Conservation (phyloP, 2,888 invertebrate genomes). For the Acleris cristana region DNA sequence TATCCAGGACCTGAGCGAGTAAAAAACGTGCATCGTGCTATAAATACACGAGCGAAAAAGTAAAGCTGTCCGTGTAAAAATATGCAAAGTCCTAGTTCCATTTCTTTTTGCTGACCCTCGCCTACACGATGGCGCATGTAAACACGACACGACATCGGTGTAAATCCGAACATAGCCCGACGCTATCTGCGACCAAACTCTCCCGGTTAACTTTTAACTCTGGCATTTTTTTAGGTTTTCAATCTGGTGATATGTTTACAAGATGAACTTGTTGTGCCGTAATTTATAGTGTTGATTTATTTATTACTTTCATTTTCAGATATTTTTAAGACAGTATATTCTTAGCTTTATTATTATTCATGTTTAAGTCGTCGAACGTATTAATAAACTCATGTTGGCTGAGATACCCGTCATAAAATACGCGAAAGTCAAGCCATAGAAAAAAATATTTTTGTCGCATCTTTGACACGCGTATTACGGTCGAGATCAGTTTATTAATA, state of each 20-base stretch:
- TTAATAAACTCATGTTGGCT: too few species aligned
- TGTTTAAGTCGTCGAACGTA: too few species aligned
- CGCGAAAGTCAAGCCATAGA: too few species aligned
- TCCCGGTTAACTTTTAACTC: slow-evolving; percentile 29
- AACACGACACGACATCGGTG: slow-evolving; percentile 53
- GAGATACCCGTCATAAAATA: too few species aligned
- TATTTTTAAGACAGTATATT: too few species aligned
- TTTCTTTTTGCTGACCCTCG: slow-evolving; percentile 35
- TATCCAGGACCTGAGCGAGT: slow-evolving; percentile 12
- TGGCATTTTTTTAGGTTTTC: slow-evolving; percentile 23
- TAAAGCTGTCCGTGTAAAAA: slow-evolving; percentile 35
- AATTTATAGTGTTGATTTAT: too few species aligned
- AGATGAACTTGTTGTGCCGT: too few species aligned
- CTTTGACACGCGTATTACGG: too few species aligned
- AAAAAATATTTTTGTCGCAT: too few species aligned
- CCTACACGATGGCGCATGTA: slow-evolving; percentile 46
- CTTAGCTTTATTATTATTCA: too few species aligned
- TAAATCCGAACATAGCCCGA: slow-evolving; percentile 52
- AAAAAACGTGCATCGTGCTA: slow-evolving; percentile 30
- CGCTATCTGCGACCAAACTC: slow-evolving; percentile 44
- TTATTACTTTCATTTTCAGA: too few species aligned
- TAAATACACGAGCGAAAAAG: slow-evolving; percentile 35
- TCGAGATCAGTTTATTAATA: too few species aligned
- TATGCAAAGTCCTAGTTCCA: slow-evolving; percentile 27
- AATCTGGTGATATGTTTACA: background rate